Evolutionary conservation across 2,797 vertebrate genomes (phyloP).

Genomic region (Rhabdophis nuchalis): DNA sequence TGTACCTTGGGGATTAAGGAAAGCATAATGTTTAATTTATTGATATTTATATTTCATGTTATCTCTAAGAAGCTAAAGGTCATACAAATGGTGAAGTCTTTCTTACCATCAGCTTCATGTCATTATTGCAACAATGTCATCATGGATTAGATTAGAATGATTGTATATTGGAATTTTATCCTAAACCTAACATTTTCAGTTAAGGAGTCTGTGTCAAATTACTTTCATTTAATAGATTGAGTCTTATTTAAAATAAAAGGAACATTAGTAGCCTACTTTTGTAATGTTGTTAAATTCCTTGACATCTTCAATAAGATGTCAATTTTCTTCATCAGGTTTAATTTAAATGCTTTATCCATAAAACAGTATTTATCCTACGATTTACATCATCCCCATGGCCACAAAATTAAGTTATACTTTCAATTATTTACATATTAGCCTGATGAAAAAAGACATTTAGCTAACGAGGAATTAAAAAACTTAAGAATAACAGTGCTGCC

Average conservation of each 20-base stretch:
- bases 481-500: conserved; percentile 17
- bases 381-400: neutral
- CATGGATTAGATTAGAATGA: neutral
- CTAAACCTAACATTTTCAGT: neutral
- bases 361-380: neutral
- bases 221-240: neutral
- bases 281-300: neutral
- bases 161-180: neutral
- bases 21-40: neutral
- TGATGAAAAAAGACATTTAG: neutral
- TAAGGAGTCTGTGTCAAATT: neutral
- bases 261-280: neutral
- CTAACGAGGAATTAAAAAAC: conserved; percentile 24
- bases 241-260: neutral
- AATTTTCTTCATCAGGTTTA: neutral
- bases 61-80: neutral
- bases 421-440: conserved; percentile 22
- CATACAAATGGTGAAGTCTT: neutral
- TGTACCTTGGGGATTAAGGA: neutral
- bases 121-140: neutral
- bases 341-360: neutral
- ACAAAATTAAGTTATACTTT: neutral
- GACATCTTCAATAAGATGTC: neutral
- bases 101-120: neutral
- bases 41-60: neutral